Evolutionary conservation across 2,113 vertebrate genomes (phyloP).

Genomic region (Cryptotis parvus): DNA sequence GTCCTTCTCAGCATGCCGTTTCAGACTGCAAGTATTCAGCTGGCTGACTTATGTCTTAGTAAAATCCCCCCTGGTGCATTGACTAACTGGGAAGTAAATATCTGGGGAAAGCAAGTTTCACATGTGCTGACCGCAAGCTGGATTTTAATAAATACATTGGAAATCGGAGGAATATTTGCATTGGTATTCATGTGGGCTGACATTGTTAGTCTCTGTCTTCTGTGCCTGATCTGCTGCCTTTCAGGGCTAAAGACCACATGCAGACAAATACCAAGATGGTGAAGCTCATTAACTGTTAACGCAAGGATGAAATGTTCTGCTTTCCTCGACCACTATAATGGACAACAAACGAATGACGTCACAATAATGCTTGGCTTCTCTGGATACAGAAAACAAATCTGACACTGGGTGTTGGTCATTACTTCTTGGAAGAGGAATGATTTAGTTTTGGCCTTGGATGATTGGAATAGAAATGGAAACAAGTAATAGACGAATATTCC

Average conservation of each 20-base stretch:
- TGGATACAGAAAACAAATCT: not conserved
- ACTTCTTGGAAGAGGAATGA: slow-evolving; percentile 47
- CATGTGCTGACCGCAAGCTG: slow-evolving; percentile 44
- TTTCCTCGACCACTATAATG: not conserved
- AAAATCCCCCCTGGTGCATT: slow-evolving; percentile 67
- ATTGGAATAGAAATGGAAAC: slow-evolving; percentile 8
- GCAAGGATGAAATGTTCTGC: slow-evolving; percentile 38
- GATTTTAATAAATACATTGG: slow-evolving; percentile 63
- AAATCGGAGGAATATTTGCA: slow-evolving; percentile 26
- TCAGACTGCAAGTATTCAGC: slow-evolving; percentile 75
- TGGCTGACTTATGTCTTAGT: slow-evolving; percentile 74
- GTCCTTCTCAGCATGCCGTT: slow-evolving; percentile 63
- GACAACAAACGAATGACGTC: slow-evolving; percentile 45
- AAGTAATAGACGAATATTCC: not conserved
- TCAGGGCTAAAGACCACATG: slow-evolving; percentile 37
- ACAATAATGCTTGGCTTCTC: not conserved
- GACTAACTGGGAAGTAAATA: slow-evolving; percentile 70
- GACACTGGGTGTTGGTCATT: not conserved
- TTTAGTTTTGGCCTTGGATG: slow-evolving; percentile 15
- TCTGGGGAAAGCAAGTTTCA: slow-evolving; percentile 66
- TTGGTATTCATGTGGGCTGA: not conserved
- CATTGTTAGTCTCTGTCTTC: not conserved
- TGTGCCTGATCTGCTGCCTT: not conserved
- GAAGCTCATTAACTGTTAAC: slow-evolving; percentile 62
- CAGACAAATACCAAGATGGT: slow-evolving; percentile 62